Conservation (phyloP, 2,113 vertebrate genomes). For the Myrmophylax atrothorax region DNA sequence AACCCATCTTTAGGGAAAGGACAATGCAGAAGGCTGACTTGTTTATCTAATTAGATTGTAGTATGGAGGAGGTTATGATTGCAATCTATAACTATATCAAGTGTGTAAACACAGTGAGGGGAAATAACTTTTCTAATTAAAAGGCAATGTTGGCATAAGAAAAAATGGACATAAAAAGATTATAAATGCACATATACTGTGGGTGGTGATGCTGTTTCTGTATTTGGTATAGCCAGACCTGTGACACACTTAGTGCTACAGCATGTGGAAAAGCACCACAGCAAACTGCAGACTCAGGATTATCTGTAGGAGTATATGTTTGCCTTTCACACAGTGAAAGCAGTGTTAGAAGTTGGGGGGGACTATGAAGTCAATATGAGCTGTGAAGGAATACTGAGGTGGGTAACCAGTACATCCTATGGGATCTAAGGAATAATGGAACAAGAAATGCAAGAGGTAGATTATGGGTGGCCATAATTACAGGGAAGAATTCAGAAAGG, state of each 20-base stretch:
- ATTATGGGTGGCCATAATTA: background rate
- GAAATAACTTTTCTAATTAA: constrained; percentile 34
- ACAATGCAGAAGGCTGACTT: background rate
- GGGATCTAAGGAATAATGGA: background rate
- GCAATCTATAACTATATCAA: background rate
- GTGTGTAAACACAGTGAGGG: background rate
- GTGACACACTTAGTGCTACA: rapidly evolving
- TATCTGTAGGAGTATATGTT: background rate
- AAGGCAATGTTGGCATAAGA: background rate
- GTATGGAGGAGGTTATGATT: background rate
- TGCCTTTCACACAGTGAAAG: background rate
- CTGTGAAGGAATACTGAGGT: background rate
- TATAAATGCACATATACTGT: background rate
- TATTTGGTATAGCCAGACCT: background rate
- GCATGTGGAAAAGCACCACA: background rate
- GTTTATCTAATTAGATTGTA: constrained; percentile 11
- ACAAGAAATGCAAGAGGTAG: background rate
- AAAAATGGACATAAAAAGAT: background rate
- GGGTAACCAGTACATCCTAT: background rate
- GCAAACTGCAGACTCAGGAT: background rate
- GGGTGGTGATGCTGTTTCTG: background rate
- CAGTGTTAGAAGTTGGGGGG: background rate
- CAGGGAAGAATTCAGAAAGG: background rate
- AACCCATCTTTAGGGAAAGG: background rate
- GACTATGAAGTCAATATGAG: background rate